A percentile compares a stretch with the other conserved stretches of the same genome.
Evolutionary conservation across 2,797 vertebrate genomes (phyloP).

Genomic region (Sebastes vulpes): DNA sequence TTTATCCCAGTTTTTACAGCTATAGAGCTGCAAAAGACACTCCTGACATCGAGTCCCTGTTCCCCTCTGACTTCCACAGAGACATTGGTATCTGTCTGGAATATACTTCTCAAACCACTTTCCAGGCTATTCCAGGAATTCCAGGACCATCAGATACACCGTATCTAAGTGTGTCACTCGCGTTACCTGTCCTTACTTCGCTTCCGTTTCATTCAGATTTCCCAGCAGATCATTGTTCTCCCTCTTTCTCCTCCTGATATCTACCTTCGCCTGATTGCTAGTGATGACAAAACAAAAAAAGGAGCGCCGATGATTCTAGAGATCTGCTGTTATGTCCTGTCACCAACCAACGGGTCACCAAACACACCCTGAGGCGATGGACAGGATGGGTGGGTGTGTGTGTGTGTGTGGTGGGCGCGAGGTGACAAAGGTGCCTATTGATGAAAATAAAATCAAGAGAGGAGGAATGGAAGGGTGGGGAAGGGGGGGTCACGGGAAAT

Average conservation of each 20-base stretch:
- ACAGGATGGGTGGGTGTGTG: constrained; percentile 60
- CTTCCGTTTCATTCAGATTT: constrained; percentile 28
- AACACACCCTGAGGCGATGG: constrained; percentile 75
- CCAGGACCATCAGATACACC: constrained; percentile 1
- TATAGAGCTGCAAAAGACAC: background rate
- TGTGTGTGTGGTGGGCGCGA: constrained; percentile 48
- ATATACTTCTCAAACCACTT: constrained; percentile 5
- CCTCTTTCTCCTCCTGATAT: constrained; percentile 22
- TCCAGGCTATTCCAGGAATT: constrained; percentile 14
- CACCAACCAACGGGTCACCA: constrained; percentile 66
- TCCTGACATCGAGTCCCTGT: background rate
- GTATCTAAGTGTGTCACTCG: background rate
- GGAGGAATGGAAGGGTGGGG: constrained; percentile 46
- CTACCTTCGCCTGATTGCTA: constrained; percentile 20
- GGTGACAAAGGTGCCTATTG: constrained; percentile 86
- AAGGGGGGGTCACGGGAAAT: constrained; percentile 74
- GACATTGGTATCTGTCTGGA: constrained; percentile 9
- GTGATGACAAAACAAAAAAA: constrained; percentile 66
- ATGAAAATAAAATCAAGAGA: constrained; percentile 73
- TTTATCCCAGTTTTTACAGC: background rate
- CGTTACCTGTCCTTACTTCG: background rate
- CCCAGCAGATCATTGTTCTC: constrained; percentile 23
- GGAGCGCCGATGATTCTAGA: constrained; percentile 7
- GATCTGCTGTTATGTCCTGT: constrained; percentile 57
- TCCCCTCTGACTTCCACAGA: background rate